Evolutionary conservation across 2,797 vertebrate genomes (phyloP).

Genomic region (Sebastes kiyomatsui): DNA sequence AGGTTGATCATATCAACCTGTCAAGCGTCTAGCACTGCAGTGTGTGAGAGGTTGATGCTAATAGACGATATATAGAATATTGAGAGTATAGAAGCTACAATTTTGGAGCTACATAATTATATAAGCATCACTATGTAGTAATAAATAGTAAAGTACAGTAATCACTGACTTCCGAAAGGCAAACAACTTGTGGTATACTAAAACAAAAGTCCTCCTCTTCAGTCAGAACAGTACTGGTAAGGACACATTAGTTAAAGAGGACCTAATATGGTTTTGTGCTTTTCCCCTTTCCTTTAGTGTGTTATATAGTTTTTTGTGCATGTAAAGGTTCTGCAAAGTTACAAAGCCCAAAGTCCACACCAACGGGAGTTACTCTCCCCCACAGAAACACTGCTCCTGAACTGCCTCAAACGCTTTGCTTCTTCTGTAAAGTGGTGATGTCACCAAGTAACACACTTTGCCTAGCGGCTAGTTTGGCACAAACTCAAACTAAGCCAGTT

Average conservation of each 20-base stretch:
- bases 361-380: too few relatives aligned
- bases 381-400: too few relatives aligned
- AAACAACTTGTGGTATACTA: not conserved
- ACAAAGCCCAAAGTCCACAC: too few relatives aligned
- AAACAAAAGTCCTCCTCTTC: not conserved
- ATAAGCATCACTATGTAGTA: not conserved
- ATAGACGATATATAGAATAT: not conserved
- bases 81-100: not conserved
- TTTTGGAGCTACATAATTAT: not conserved
- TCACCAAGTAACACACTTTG: too few relatives aligned
- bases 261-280: too few relatives aligned
- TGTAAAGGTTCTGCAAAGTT: too few relatives aligned
- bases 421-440: too few relatives aligned
- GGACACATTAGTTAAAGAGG: not conserved
- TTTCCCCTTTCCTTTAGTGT: too few relatives aligned
- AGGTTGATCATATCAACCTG: not conserved
- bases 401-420: accelerated
- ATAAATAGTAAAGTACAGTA: not conserved
- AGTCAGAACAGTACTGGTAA: not conserved
- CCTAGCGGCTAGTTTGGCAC: too few relatives aligned
- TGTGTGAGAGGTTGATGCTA: not conserved
- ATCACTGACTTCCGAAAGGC: not conserved
- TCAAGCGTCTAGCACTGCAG: not conserved
- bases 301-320: too few relatives aligned
- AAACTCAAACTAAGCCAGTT: too few relatives aligned